Evolutionary conservation across 1,140 invertebrate species (phyloP).

Genomic region (Pseudomyrmex flavicornis): DNA sequence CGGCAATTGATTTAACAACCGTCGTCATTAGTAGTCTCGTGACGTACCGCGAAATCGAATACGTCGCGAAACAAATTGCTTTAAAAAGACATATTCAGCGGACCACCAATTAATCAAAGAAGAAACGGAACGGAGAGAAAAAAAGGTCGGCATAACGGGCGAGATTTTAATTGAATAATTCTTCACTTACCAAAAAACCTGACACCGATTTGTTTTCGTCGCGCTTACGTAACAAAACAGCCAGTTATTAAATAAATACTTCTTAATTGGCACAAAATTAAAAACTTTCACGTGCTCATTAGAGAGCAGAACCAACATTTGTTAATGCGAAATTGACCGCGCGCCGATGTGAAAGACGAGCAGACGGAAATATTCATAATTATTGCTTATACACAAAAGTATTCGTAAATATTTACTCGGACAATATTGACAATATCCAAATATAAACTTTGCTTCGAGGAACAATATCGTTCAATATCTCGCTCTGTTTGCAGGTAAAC

Average conservation of each 20-base stretch:
- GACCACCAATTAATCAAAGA: constrained; percentile 51
- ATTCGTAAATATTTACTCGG: constrained; percentile 33
- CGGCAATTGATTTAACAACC: constrained; percentile 60
- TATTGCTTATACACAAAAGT: constrained; percentile 38
- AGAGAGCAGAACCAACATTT: background rate
- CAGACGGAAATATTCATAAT: constrained; percentile 28
- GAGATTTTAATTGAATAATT: constrained; percentile 24
- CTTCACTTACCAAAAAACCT: background rate
- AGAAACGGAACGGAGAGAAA: constrained; percentile 4
- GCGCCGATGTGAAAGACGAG: background rate
- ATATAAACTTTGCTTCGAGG: constrained; percentile 17
- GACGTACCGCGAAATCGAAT: constrained; percentile 45
- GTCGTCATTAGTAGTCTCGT: constrained; percentile 51
- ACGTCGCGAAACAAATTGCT: constrained; percentile 47
- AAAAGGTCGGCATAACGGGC: constrained; percentile 11
- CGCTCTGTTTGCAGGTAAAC: constrained; percentile 78
- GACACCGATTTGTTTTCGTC: background rate
- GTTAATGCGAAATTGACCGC: background rate
- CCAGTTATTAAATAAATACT: constrained; percentile 16
- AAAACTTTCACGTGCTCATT: background rate
- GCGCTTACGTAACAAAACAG: constrained; percentile 29
- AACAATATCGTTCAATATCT: constrained; percentile 39
- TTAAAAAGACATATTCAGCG: constrained; percentile 40
- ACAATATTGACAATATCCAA: constrained; percentile 34
- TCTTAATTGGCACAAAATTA: constrained; percentile 7